A percentile compares a stretch with the other conserved stretches of the same genome.
Evolutionary conservation across 2,797 vertebrate species (phyloP).

Genomic region (Phrynocephalus vlangalii): DNA sequence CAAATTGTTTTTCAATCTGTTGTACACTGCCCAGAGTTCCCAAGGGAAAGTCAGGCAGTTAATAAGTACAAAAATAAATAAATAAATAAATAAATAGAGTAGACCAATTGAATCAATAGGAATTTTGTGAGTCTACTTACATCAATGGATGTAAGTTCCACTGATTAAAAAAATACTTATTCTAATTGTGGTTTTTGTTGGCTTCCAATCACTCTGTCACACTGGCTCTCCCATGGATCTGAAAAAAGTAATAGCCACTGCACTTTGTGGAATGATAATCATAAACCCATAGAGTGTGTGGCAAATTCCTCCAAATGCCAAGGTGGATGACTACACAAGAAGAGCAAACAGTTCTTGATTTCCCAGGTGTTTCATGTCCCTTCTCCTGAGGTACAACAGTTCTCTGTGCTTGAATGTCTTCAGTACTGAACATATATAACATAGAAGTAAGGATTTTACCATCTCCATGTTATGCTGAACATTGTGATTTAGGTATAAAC

Average conservation of each 20-base stretch:
- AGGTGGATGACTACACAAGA: neutral
- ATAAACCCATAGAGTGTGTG: neutral
- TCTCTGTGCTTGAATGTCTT: too few relatives aligned
- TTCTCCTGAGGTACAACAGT: neutral
- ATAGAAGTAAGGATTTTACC: neutral
- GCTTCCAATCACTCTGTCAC: too few relatives aligned
- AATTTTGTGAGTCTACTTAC: too few relatives aligned
- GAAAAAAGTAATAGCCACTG: neutral
- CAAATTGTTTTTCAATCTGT: too few relatives aligned
- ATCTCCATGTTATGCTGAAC: neutral
- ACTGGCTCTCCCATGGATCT: neutral
- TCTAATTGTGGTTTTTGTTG: too few relatives aligned
- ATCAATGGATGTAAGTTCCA: too few relatives aligned
- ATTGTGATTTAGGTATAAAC: neutral
- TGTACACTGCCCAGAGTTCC: too few relatives aligned
- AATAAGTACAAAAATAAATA: too few relatives aligned
- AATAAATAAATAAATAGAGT: too few relatives aligned
- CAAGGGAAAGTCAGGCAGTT: too few relatives aligned
- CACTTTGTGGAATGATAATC: neutral
- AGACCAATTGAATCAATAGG: too few relatives aligned
- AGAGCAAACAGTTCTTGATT: neutral
- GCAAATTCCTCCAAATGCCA: neutral
- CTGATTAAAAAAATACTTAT: too few relatives aligned
- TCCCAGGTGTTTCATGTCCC: neutral
- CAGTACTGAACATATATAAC: neutral